These are phyloP conservation scores for Aramus guarauna DNA, from an alignment of 2,113 vertebrate species.

Conservation along the genomic window DNA sequence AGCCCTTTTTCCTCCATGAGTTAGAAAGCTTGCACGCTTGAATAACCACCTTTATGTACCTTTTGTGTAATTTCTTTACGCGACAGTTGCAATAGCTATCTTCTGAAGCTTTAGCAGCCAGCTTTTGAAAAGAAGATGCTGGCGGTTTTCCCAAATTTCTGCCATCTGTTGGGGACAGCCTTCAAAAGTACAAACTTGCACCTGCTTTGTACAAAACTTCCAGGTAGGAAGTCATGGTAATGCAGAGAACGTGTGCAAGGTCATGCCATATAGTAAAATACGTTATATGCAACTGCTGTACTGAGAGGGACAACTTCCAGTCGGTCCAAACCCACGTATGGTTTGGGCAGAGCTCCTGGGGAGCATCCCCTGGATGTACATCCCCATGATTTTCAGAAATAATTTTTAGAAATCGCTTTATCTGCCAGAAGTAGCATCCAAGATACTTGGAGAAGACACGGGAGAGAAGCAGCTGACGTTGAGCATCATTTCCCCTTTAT, in stretches of 20 bases:
- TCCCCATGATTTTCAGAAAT: not conserved
- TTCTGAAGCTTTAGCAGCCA: not conserved
- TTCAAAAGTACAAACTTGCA: not conserved
- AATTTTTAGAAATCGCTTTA: fast-evolving
- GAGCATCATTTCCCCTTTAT: not conserved
- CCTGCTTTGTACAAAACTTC: not conserved
- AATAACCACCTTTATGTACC: not conserved
- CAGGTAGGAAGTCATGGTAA: not conserved
- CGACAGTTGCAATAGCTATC: not conserved
- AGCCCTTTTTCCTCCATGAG: not conserved
- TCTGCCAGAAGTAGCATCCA: not conserved
- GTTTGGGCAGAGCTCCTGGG: not conserved
- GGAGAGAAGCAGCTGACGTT: not conserved
- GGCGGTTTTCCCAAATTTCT: not conserved
- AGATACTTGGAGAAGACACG: not conserved
- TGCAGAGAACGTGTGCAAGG: not conserved
- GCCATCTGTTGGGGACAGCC: not conserved
- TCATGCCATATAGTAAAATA: too few relatives aligned
- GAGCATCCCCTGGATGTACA: too few relatives aligned
- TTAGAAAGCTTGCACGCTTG: not conserved
- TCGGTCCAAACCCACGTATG: fast-evolving
- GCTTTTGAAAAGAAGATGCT: not conserved
- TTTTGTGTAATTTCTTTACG: not conserved
- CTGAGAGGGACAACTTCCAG: not conserved
- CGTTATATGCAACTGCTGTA: not conserved